Percentiles rank a stretch among this genome's conserved stretches.
phyloP scores from a whole-genome alignment of 2,113 vertebrate species.

The Gymnogyps californianus region DNA sequence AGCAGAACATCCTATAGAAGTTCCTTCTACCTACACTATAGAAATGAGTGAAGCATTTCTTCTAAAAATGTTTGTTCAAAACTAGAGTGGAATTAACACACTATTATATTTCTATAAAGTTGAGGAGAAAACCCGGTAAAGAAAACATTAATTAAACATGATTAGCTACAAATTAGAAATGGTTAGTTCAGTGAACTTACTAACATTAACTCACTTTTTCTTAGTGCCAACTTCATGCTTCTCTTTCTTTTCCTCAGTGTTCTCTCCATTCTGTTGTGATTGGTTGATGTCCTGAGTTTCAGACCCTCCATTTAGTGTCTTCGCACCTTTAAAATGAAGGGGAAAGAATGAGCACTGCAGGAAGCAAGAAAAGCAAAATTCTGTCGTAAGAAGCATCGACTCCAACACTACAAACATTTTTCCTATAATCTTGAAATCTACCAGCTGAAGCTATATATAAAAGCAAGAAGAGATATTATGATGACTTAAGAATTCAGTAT shows the following conservation, averaged over 20 bases:
- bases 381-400: neutral
- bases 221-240: conserved; percentile 64
- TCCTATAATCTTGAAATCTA: neutral
- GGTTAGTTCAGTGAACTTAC: neutral
- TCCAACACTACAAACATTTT: neutral
- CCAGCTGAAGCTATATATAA: neutral
- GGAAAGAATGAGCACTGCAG: neutral
- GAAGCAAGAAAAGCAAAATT: neutral
- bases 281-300: conserved; percentile 72
- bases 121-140: neutral
- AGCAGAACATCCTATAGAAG: neutral
- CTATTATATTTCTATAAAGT: neutral
- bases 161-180: neutral
- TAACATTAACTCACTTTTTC: conserved; percentile 63
- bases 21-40: neutral
- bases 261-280: conserved; percentile 73
- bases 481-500: neutral
- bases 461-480: neutral
- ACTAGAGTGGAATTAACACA: neutral
- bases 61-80: neutral
- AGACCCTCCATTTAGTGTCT: conserved; percentile 77
- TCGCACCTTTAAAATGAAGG: conserved; percentile 69
- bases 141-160: neutral
- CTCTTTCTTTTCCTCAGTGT: conserved; percentile 70
- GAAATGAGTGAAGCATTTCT: neutral